Evolutionary conservation across 2,888 invertebrate species (phyloP), one percentile per base, ranked within the genome.

Genomic region (Hydropsyche betteni): DNA sequence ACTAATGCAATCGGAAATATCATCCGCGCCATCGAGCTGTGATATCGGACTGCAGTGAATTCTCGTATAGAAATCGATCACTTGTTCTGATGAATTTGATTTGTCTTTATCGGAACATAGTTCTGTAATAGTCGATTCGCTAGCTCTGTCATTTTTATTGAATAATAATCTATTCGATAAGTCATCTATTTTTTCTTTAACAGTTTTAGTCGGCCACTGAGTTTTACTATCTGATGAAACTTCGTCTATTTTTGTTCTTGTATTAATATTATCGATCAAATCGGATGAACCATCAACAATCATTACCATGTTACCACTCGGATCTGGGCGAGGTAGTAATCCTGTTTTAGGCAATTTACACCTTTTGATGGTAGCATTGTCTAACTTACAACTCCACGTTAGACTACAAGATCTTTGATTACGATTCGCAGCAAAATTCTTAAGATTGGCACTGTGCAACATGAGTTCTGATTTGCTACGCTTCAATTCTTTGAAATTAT

Each of bases 331-430:
- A 7, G 77, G 68, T 14, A 76, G 38, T n/a, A 78, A 61, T n/a
- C 71, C 69, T 78, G 64, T 80, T 68, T 84, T 80, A 1, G 87
- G 84, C 3, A 91, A 86, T 85, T 93, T 93, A 72, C 93, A 88
- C 79, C 92, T 88, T 80, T 93, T 93, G 74, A 91, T 89, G 5
- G 89, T 89, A 74, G 87, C 88, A 50, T 89, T 88, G 80, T 92
- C 92, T 74, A 92, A 85, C 84, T 92, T 92, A 81, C 91, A 92
- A 81, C 90, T 92, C 88, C 91, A 90, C 0, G 90, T 90, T 58
- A 91, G 83, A 82, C 91, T 92, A 80, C 91, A 92, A 0, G 92
- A 91, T 80, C 91, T 86, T 81, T 91, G 91, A 58, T 88, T 88
- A 74, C 89, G 84, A n/a, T 85, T 88, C 68, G 85, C 88, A 74